These are phyloP conservation scores for Cydia splendana DNA, from an alignment of 1,140 invertebrate species.

Conservation along the genomic window DNA sequence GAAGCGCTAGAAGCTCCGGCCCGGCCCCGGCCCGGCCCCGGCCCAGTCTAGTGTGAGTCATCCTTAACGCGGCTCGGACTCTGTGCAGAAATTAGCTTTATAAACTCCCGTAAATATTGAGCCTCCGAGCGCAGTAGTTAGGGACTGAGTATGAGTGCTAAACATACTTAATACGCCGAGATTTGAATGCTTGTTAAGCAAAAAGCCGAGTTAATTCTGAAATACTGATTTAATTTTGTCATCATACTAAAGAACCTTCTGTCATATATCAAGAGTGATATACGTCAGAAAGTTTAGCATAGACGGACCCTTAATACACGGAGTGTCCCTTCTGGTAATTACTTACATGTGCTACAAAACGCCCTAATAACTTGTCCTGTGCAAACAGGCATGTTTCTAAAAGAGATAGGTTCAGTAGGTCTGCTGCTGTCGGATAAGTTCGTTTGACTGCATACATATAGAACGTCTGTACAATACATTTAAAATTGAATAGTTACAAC, in stretches of 20 bases:
- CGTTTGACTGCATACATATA: no score
- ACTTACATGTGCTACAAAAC: conserved; percentile 32
- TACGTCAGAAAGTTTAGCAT: conserved; percentile 28
- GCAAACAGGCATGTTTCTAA: conserved; percentile 3
- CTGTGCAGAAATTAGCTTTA: no score
- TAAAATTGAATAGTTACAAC: no score
- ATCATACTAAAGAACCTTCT: not conserved
- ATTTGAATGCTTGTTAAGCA: not conserved
- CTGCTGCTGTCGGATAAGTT: not conserved
- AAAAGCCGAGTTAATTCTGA: not conserved
- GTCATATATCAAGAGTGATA: conserved; percentile 11
- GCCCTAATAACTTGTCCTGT: conserved; percentile 28
- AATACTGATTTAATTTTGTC: not conserved
- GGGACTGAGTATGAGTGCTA: not conserved
- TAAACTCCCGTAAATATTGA: no score
- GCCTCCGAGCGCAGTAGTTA: not conserved
- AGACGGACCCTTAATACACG: conserved; percentile 22
- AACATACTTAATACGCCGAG: not conserved
- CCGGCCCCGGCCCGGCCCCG: no score
- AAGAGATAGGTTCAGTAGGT: not conserved
- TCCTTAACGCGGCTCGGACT: no score
- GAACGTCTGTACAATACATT: no score
- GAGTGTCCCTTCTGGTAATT: conserved; percentile 30
- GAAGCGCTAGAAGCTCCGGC: no score
- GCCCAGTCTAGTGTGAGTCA: no score